Percentiles rank a stretch among this genome's conserved stretches.
These are phyloP conservation scores for Crambe crambe DNA, from an alignment of 37 sponge, comb jelly and placozoan species.

Conservation along the genomic window DNA sequence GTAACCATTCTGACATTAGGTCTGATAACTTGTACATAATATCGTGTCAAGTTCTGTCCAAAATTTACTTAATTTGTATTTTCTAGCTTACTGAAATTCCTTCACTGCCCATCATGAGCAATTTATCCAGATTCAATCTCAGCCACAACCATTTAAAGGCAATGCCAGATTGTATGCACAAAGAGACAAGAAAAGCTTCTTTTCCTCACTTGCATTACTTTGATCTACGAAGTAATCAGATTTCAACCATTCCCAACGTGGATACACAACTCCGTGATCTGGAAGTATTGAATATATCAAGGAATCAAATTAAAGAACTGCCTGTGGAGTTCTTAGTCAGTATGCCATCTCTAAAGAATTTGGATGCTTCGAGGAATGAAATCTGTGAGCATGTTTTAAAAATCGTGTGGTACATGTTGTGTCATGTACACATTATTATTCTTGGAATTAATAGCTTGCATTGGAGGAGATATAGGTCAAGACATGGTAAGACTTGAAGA, in stretches of 20 bases:
- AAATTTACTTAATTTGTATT: no score
- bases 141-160: slow-evolving; percentile 35
- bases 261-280: slow-evolving; percentile 27
- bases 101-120: slow-evolving; percentile 10
- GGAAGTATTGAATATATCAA: slow-evolving; percentile 46
- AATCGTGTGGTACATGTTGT: no score
- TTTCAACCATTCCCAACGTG: slow-evolving; percentile 18
- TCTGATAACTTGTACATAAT: no score
- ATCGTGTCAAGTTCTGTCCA: no score
- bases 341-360: slow-evolving; percentile 33
- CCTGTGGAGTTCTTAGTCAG: slow-evolving; percentile 43
- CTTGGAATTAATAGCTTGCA: background rate
- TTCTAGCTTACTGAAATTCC: slow-evolving; percentile 4
- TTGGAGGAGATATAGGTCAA: slow-evolving; percentile 43
- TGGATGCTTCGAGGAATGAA: slow-evolving; percentile 63
- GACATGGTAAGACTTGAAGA: slow-evolving; percentile 50
- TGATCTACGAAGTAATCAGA: slow-evolving; percentile 54
- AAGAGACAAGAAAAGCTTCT: background rate
- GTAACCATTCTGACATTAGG: no score
- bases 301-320: slow-evolving; percentile 32
- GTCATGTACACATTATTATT: no score
- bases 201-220: slow-evolving; percentile 29
- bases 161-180: slow-evolving; percentile 29
- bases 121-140: slow-evolving; percentile 42
- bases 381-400: slow-evolving; percentile 35